Conservation (phyloP, 1,140 invertebrate genomes). For the Orussus abietinus region DNA sequence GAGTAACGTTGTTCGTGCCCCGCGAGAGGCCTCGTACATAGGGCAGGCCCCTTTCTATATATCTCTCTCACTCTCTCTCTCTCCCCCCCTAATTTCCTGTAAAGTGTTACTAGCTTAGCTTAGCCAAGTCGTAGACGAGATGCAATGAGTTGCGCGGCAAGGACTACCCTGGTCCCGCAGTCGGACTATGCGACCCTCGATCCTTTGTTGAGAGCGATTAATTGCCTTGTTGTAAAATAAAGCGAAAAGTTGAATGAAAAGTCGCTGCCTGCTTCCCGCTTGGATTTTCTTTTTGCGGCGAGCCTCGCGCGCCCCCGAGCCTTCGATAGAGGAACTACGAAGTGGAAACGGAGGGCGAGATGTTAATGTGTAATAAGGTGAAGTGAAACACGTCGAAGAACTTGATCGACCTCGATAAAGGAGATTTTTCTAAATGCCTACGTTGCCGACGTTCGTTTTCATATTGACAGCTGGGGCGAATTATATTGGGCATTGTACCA, state of each 20-base stretch:
- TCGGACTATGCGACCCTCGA: constrained; percentile 44
- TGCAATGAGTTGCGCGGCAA: constrained; percentile 39
- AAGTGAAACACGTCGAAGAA: too few relatives aligned
- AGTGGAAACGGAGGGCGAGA: too few relatives aligned
- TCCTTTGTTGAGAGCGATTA: constrained; percentile 47
- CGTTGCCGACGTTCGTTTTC: too few relatives aligned
- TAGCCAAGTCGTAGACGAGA: constrained; percentile 41
- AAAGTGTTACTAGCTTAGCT: constrained; percentile 46
- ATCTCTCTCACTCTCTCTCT: constrained; percentile 27
- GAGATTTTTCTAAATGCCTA: too few relatives aligned
- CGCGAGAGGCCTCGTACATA: constrained; percentile 41
- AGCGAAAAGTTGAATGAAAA: constrained; percentile 44
- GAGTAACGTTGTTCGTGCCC: constrained; percentile 38
- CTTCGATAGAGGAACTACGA: too few relatives aligned
- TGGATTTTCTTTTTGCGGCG: constrained; percentile 29
- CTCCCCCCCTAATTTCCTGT: constrained; percentile 25
- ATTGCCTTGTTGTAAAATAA: constrained; percentile 51
- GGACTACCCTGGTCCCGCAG: constrained; percentile 37
- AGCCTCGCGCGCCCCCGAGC: too few relatives aligned
- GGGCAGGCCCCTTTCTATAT: constrained; percentile 42
- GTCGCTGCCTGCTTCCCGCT: constrained; percentile 43
- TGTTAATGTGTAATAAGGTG: too few relatives aligned
- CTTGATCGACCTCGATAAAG: too few relatives aligned
- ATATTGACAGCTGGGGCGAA: too few relatives aligned
- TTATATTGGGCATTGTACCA: too few relatives aligned